Percentiles rank a stretch among this genome's conserved stretches.
These are phyloP conservation scores for Diachasma alloeum DNA, from an alignment of 1,140 invertebrate species.

Conservation along the genomic window DNA sequence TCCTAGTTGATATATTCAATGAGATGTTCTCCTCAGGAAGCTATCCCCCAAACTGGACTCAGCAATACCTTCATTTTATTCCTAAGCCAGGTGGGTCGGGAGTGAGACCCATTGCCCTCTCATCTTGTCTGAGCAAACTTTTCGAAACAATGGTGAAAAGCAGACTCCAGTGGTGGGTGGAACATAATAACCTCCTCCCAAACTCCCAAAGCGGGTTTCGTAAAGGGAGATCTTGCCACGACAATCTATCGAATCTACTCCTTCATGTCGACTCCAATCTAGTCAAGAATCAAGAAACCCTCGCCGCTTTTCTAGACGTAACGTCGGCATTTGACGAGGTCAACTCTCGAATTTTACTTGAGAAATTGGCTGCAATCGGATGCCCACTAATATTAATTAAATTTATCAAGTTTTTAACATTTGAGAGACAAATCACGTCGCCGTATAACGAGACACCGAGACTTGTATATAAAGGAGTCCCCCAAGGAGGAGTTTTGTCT, in stretches of 20 bases:
- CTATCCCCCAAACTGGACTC: slow-evolving; percentile 5
- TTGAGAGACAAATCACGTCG: not conserved
- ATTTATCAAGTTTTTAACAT: slow-evolving; percentile 14
- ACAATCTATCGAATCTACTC: slow-evolving; percentile 19
- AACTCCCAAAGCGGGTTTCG: slow-evolving; percentile 35
- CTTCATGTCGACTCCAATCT: slow-evolving; percentile 14
- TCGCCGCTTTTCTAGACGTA: not conserved
- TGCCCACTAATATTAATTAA: not conserved
- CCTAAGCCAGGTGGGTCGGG: not conserved
- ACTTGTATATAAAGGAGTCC: slow-evolving; percentile 9
- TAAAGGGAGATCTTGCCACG: slow-evolving; percentile 30
- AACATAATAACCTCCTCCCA: slow-evolving; percentile 25
- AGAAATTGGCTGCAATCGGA: slow-evolving; percentile 2
- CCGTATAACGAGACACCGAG: not conserved
- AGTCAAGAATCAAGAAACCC: not conserved
- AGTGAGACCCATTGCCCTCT: too few relatives aligned
- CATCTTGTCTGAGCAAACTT: slow-evolving; percentile 18
- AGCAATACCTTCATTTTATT: slow-evolving; percentile 11
- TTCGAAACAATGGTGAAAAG: slow-evolving; percentile 38
- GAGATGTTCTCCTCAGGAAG: not conserved
- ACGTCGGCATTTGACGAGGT: not conserved
- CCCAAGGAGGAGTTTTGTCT: slow-evolving; percentile 25
- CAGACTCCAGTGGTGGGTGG: slow-evolving; percentile 34
- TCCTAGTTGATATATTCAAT: slow-evolving; percentile 24
- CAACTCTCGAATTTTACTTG: slow-evolving; percentile 22